phyloP scores from a whole-genome alignment of 2,888 invertebrate species.

The Cephus rjabovi region DNA sequence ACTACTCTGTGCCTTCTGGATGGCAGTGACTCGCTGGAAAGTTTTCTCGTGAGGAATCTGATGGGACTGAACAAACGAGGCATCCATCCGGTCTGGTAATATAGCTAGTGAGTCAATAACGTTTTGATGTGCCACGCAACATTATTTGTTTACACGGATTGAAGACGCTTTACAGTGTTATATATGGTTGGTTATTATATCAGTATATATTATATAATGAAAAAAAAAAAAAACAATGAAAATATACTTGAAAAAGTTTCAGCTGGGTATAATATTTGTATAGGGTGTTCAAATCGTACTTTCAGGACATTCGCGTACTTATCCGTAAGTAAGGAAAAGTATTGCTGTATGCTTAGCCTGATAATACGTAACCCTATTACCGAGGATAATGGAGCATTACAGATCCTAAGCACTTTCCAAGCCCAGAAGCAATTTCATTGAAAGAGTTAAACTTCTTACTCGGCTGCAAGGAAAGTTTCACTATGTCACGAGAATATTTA shows the following conservation, averaged over 20 bases:
- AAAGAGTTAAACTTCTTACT: constrained; percentile 8
- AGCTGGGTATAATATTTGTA: not conserved
- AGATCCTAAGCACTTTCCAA: constrained; percentile 42
- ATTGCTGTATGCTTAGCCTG: constrained; percentile 45
- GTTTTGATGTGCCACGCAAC: not conserved
- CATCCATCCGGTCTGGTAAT: constrained; percentile 35
- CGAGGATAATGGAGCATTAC: constrained; percentile 54
- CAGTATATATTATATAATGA: not conserved
- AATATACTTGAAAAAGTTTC: not conserved
- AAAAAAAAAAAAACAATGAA: not conserved
- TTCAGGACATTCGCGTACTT: not conserved
- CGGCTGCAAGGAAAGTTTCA: not conserved
- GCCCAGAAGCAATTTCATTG: constrained; percentile 37
- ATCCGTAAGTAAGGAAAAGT: not conserved
- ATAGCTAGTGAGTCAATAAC: constrained; percentile 43
- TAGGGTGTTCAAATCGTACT: not conserved
- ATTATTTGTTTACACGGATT: not conserved
- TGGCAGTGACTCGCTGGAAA: constrained; percentile 33
- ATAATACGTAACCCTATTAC: constrained; percentile 55
- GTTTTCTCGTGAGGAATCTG: constrained; percentile 20
- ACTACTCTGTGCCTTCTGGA: constrained; percentile 35
- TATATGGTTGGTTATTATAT: not conserved
- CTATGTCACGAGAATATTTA: not conserved
- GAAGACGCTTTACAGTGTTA: too few species aligned
- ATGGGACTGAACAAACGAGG: constrained; percentile 1